phyloP scores from a whole-genome alignment of 2,888 invertebrate species.

The Gymnosoma rotundatum region DNA sequence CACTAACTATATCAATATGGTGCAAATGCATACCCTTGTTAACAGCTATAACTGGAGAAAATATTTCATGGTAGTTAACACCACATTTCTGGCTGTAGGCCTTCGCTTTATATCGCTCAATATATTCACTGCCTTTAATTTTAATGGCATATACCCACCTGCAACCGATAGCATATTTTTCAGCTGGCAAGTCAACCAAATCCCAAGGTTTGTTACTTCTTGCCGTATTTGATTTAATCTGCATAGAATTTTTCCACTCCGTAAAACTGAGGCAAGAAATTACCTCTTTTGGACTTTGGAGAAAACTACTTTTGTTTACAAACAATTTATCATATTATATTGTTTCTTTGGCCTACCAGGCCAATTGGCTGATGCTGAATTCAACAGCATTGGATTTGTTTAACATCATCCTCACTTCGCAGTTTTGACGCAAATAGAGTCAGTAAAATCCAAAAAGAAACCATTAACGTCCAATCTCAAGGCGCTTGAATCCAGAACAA shows the following conservation, averaged over 20 bases:
- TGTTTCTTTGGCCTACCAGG: neutral
- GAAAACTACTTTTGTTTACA: neutral
- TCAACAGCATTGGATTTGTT: too few relatives aligned
- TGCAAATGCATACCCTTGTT: slow-evolving; percentile 21
- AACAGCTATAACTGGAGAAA: slow-evolving; percentile 72
- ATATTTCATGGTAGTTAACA: slow-evolving; percentile 20
- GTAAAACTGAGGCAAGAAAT: neutral
- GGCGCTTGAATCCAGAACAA: too few relatives aligned
- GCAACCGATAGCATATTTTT: neutral
- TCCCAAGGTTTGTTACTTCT: slow-evolving; percentile 14
- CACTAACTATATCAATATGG: slow-evolving; percentile 22
- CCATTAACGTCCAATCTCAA: too few relatives aligned
- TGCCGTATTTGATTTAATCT: slow-evolving; percentile 1
- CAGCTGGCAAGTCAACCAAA: slow-evolving; percentile 16
- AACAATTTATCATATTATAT: neutral
- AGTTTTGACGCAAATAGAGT: too few relatives aligned
- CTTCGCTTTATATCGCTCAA: too few relatives aligned
- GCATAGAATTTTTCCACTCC: slow-evolving; percentile 52
- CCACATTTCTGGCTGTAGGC: too few relatives aligned
- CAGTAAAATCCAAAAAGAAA: too few relatives aligned
- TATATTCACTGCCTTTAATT: too few relatives aligned
- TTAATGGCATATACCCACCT: too few relatives aligned
- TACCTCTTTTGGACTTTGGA: neutral
- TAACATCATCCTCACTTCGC: too few relatives aligned
- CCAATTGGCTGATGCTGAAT: too few relatives aligned